Evolutionary conservation across 2,888 invertebrate species (phyloP).

Genomic region (Deroplatys truncata): DNA sequence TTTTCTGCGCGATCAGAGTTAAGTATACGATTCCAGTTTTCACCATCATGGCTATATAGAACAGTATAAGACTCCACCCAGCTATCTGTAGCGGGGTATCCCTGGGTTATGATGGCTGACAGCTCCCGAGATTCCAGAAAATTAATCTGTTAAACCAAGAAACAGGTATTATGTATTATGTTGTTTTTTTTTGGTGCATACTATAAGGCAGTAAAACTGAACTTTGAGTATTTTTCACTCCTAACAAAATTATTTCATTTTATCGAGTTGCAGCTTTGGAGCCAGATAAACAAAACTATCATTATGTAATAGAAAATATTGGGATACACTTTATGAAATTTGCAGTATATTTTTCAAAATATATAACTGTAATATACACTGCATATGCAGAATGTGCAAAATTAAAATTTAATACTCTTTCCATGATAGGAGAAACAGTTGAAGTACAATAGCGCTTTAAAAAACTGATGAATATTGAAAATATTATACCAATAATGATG

Average conservation of each 20-base stretch:
- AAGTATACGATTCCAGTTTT: slow-evolving; percentile 66
- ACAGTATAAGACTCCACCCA: slow-evolving; percentile 75
- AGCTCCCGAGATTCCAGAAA: slow-evolving; percentile 70
- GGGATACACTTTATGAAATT: too few relatives aligned
- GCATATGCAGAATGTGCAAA: too few relatives aligned
- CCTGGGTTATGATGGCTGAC: slow-evolving; percentile 71
- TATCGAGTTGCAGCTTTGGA: neutral
- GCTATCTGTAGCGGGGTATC: slow-evolving; percentile 55
- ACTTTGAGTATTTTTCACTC: neutral
- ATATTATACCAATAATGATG: too few relatives aligned
- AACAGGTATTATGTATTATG: neutral
- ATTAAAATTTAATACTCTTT: too few relatives aligned
- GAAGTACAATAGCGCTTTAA: too few relatives aligned
- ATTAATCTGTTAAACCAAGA: slow-evolving; percentile 53
- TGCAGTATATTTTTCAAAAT: too few relatives aligned
- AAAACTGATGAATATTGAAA: too few relatives aligned
- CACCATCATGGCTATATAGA: slow-evolving; percentile 66
- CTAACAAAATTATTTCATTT: neutral
- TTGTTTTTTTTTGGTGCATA: neutral
- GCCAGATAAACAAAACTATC: too few relatives aligned
- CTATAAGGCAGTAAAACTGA: neutral
- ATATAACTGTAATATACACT: too few relatives aligned
- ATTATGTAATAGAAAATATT: too few relatives aligned
- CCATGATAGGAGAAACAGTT: too few relatives aligned
- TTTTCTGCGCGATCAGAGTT: slow-evolving; percentile 40